These are phyloP conservation scores for Physella acuta DNA, from an alignment of 1,140 invertebrate species.

Conservation along the genomic window DNA sequence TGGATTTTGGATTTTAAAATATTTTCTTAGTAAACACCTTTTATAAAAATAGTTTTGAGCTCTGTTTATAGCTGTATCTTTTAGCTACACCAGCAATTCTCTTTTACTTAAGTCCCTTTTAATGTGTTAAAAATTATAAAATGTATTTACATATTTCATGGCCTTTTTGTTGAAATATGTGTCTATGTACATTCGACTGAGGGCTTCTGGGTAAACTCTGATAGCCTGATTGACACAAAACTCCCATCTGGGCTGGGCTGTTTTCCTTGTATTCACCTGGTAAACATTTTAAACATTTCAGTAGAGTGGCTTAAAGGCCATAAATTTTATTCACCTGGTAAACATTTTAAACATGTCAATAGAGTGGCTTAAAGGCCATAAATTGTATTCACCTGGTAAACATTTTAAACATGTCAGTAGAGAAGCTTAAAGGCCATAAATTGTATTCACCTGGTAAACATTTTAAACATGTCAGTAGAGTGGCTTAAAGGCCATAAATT, in stretches of 20 bases:
- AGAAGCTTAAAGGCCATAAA: background rate
- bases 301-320: slow-evolving; percentile 18
- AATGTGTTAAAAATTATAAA: too few relatives aligned
- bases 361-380: too few relatives aligned
- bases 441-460: too few relatives aligned
- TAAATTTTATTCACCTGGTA: background rate
- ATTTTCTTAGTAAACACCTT: background rate
- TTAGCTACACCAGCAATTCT: too few relatives aligned
- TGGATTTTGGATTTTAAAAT: slow-evolving; percentile 62
- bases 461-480: too few relatives aligned
- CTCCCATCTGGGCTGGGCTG: slow-evolving; percentile 72
- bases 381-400: too few relatives aligned
- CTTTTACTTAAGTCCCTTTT: too few relatives aligned
- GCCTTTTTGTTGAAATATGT: slow-evolving; percentile 80
- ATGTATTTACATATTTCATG: slow-evolving; percentile 72
- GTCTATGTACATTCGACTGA: slow-evolving; percentile 80
- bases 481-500: too few relatives aligned
- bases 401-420: background rate
- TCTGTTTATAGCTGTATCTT: slow-evolving; percentile 64
- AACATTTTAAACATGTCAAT: too few relatives aligned
- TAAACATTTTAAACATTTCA: too few relatives aligned
- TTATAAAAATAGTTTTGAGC: slow-evolving; percentile 51
- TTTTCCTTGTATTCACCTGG: too few relatives aligned
- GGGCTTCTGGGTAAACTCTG: slow-evolving; percentile 78
- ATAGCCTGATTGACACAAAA: slow-evolving; percentile 79